Base-by-base conservation (phyloP, 53 echinoderm and acorn worm species). In the Patiria pectinifera region DNA sequence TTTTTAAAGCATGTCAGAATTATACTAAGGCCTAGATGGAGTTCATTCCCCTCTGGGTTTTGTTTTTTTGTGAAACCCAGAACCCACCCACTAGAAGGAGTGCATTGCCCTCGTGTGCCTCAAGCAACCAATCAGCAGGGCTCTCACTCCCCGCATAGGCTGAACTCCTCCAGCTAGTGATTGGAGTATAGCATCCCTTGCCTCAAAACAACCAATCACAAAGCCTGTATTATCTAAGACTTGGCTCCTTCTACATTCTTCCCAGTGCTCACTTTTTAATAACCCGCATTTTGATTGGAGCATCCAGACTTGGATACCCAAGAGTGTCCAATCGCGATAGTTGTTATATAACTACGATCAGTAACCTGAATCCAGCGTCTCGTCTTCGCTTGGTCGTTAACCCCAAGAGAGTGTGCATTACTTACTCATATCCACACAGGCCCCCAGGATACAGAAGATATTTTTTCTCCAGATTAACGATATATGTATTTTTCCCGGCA, bases 21-120 rank as follows among this genome's bases (percentile, higher is more conserved):
- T 18, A 47, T 90, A 81, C 80, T 47, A 48, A 81, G 81, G 58
- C 90, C 90, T 66, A 90, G 81, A 59, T 90, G 69, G 69, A 69
- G 90, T 90, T 90, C 90, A 81, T 90, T 90, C 81, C 90, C 90
- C 81, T 90, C 69, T 90, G 90, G 80, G 80, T 90, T 80, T 53
- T 53, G 35, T 16, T 14, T 72, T 63, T 3, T 3, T 14, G 12
- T n/a, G 35, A 60, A 80, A 81, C 82, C 80, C 13, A 69, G 90
- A 90, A 90, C 90, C 81, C 69, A 23, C 21, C 78, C 89, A 80
- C 46, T 61, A 45, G 48, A 62, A 90, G 90, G 81, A 90, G 90
- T 90, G 62, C 90, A 90, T 63, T 90, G 81, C 90, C 90, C 90
- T 46, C 66, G 66, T 84, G 23, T 16, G 72, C 75, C 90, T 14